phyloP scores from a whole-genome alignment of 2,888 invertebrate genomes.

The Psylliodes chrysocephalus region DNA sequence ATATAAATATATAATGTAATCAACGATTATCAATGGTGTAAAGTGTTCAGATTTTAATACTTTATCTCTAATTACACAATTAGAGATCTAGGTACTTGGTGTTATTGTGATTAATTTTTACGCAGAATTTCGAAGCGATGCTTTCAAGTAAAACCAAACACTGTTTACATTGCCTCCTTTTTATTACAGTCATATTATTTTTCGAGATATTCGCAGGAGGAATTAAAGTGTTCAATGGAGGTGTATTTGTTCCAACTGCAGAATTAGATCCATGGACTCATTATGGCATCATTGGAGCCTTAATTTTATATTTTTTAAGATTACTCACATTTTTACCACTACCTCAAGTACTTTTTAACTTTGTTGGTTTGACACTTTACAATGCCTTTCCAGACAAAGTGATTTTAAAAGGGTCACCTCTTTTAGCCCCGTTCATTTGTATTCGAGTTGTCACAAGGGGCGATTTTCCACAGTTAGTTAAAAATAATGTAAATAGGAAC shows the following conservation, averaged over 20 bases:
- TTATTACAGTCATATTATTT: slow-evolving; percentile 77
- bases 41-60: background rate
- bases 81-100: background rate
- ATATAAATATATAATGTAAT: background rate
- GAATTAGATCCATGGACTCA: slow-evolving; percentile 82
- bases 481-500: slow-evolving; percentile 85
- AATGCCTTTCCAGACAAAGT: slow-evolving; percentile 96
- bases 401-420: slow-evolving; percentile 83
- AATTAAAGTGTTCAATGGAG: slow-evolving; percentile 64
- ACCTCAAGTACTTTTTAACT: slow-evolving; percentile 90
- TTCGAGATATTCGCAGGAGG: slow-evolving; percentile 72
- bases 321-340: slow-evolving; percentile 85
- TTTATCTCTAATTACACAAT: background rate
- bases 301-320: slow-evolving; percentile 80
- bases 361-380: slow-evolving; percentile 86
- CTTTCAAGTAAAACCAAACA: slow-evolving; percentile 80
- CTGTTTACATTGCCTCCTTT: slow-evolving; percentile 80
- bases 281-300: slow-evolving; percentile 81
- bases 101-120: background rate
- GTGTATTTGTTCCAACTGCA: slow-evolving; percentile 60
- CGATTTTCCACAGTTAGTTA: slow-evolving; percentile 91
- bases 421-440: slow-evolving; percentile 93
- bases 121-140: slow-evolving; percentile 30
- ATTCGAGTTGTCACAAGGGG: slow-evolving; percentile 94
- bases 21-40: background rate